Percentiles rank a stretch among this genome's conserved stretches.
These are phyloP conservation scores for Mirza zaza DNA, from an alignment of 2,113 vertebrate species.

Conservation along the genomic window DNA sequence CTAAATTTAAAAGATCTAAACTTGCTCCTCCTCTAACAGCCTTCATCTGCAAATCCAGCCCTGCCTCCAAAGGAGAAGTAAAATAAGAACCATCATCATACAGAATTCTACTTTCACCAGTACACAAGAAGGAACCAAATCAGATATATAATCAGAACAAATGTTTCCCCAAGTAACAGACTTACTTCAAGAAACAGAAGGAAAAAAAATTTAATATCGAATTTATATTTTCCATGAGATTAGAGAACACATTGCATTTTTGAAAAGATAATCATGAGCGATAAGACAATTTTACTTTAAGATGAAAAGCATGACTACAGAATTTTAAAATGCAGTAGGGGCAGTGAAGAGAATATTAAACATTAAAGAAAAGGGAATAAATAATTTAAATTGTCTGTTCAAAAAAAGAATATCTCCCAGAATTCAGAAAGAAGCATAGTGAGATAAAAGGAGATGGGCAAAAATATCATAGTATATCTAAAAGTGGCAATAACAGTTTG, in stretches of 20 bases:
- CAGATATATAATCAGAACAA: neutral
- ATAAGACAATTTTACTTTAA: slow-evolving; percentile 57
- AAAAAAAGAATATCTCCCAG: slow-evolving; percentile 58
- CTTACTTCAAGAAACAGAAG: slow-evolving; percentile 4
- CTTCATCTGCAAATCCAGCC: neutral
- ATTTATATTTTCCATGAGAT: slow-evolving; percentile 53
- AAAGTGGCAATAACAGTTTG: slow-evolving; percentile 5
- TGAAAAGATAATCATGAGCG: slow-evolving; percentile 43
- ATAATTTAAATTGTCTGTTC: slow-evolving; percentile 73
- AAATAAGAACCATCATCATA: neutral
- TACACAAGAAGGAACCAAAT: neutral
- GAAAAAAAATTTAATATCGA: neutral
- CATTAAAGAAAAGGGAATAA: slow-evolving; percentile 70
- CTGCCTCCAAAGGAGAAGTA: neutral
- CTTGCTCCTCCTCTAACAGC: neutral
- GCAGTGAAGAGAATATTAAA: slow-evolving; percentile 68
- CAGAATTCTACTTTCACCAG: neutral
- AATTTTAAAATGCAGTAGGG: slow-evolving; percentile 61
- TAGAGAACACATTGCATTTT: slow-evolving; percentile 40
- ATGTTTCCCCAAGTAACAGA: neutral
- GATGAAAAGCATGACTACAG: slow-evolving; percentile 53
- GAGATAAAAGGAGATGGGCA: slow-evolving; percentile 62
- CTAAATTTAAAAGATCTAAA: neutral
- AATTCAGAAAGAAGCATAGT: slow-evolving; percentile 55
- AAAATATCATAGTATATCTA: slow-evolving; percentile 44